A percentile compares a stretch with the other conserved stretches of the same genome.
These are phyloP conservation scores for Lichenostomus cassidix DNA, from an alignment of 2,113 vertebrate species.

Conservation along the genomic window DNA sequence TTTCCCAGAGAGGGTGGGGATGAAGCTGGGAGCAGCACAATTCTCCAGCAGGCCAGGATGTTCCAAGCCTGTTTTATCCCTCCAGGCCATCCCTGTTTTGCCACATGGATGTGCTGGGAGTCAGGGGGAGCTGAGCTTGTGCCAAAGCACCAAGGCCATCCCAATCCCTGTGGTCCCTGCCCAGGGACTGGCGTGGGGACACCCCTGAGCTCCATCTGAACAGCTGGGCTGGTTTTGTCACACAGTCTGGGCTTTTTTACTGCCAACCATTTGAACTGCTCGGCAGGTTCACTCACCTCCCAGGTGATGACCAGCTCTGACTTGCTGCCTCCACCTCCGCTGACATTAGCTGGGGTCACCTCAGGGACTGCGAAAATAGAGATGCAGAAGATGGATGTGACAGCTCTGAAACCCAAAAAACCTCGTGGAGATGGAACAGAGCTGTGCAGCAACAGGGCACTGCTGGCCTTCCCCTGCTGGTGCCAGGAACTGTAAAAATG, in stretches of 20 bases:
- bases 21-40: background rate
- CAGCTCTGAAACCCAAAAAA: background rate
- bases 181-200: background rate
- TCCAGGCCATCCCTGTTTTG: background rate
- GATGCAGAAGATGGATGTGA: background rate
- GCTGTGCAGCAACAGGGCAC: background rate
- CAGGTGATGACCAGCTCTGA: conserved; percentile 98
- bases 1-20: background rate
- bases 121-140: background rate
- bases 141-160: rapidly evolving
- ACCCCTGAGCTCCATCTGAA: background rate
- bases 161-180: too few relatives aligned
- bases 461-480: background rate
- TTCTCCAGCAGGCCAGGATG: background rate
- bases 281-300: conserved; percentile 82
- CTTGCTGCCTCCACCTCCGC: conserved; percentile 94
- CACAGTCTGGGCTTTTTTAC: background rate
- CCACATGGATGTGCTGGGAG: background rate
- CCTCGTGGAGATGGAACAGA: background rate
- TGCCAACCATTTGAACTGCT: background rate
- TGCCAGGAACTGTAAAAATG: background rate
- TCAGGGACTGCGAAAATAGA: conserved; percentile 83
- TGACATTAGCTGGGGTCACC: conserved; percentile 94
- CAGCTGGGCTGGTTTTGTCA: background rate
- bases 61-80: background rate